These are phyloP conservation scores for Manacus vitellinus DNA, from an alignment of 2,113 vertebrate species.

Conservation along the genomic window DNA sequence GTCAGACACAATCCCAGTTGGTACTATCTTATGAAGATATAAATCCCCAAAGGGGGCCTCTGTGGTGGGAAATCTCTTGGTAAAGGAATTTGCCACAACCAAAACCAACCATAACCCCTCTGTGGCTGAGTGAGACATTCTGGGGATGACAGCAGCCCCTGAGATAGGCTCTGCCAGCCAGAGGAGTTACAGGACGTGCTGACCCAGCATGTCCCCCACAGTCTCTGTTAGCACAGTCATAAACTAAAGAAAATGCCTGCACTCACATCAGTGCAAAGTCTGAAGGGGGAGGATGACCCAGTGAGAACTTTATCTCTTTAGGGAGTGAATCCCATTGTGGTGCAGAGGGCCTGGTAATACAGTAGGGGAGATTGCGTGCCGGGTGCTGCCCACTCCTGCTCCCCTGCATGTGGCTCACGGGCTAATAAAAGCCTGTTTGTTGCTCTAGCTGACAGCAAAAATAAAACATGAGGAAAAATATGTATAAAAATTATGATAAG, in stretches of 20 bases:
- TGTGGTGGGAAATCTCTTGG: not conserved
- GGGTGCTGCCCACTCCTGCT: not conserved
- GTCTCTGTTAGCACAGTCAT: not conserved
- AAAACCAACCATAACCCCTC: accelerated
- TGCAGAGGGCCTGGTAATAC: accelerated
- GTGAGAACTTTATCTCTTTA: not conserved
- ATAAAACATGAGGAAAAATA: not conserved
- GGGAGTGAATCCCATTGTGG: not conserved
- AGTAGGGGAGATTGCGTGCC: accelerated
- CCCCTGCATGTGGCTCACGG: not conserved
- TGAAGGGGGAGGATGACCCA: not conserved
- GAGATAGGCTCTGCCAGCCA: accelerated
- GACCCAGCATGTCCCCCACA: not conserved
- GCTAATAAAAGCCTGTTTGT: not conserved
- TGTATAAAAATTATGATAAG: not conserved
- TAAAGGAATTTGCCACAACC: not conserved
- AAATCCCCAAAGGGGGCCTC: not conserved
- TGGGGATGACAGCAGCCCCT: not conserved
- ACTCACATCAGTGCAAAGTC: not conserved
- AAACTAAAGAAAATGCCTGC: not conserved
- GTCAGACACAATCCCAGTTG: not conserved
- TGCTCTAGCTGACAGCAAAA: not conserved
- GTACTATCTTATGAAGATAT: not conserved
- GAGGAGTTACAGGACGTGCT: not conserved
- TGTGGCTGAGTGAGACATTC: not conserved